These are phyloP conservation scores for Coptodon rendalli DNA, from an alignment of 2,113 vertebrate genomes.

Conservation along the genomic window DNA sequence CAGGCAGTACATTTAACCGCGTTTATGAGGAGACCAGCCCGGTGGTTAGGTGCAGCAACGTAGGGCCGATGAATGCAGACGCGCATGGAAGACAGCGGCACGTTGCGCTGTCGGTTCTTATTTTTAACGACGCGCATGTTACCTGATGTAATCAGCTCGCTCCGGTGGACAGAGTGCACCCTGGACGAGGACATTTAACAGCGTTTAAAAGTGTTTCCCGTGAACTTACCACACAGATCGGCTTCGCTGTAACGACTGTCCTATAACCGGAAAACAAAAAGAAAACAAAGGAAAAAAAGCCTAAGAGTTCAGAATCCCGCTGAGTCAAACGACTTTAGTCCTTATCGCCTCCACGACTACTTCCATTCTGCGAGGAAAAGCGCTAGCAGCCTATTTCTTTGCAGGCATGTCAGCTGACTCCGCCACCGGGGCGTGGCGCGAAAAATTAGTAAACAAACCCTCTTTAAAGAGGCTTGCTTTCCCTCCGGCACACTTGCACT, in stretches of 20 bases:
- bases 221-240: conserved; percentile 38
- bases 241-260: not conserved
- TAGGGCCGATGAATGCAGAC: not conserved
- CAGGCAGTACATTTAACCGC: not conserved
- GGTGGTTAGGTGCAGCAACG: fast-evolving
- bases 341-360: conserved; percentile 45
- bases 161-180: not conserved
- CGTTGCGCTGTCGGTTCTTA: not conserved
- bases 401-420: conserved; percentile 57
- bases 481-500: not conserved
- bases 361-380: conserved; percentile 60
- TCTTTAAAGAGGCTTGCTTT: conserved; percentile 19
- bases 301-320: conserved; percentile 33
- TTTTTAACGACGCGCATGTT: not conserved
- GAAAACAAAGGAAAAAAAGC: not conserved
- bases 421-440: conserved; percentile 41
- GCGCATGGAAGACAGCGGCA: not conserved
- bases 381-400: conserved; percentile 41
- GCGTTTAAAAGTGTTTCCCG: not conserved
- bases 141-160: not conserved
- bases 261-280: not conserved
- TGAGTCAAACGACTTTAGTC: conserved; percentile 43
- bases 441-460: conserved; percentile 37
- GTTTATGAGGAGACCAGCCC: not conserved
- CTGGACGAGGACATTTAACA: not conserved